Base-by-base conservation (phyloP, 2,113 vertebrate genomes). In the Anser cygnoides region DNA sequence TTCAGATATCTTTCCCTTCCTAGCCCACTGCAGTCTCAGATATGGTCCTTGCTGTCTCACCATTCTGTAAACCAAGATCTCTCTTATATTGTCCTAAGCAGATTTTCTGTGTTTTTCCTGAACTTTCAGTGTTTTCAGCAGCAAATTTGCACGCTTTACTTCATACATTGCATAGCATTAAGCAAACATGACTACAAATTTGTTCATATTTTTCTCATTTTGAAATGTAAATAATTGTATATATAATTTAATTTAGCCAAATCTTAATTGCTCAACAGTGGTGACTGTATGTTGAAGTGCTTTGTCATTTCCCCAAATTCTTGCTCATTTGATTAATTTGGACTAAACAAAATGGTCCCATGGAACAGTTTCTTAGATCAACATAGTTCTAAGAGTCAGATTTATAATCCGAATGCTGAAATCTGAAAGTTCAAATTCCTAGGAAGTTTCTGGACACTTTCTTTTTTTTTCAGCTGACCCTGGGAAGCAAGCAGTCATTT, bases 201-300 rank as follows among this genome's bases (percentile, higher is more conserved):
- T 3, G 0, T 5, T 50, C 54, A 2, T 43, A 0, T 11, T 81
- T 52, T 73, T 41, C 55, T 43, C 22, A 3, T 1, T 16, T 6
- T 21, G 31, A 74, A 62, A 33, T 1, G 5, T 13, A 68, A 74
- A 66, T 25, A 46, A 49, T 44, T 81, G 13, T 3, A 31, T 4
- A 31, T 4, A 2, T 3, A 2, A 52, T 39, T 74, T 46, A 70
- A 43, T 67, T 66, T 9, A 21, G 1, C 19, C 31, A 43, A 28
- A 18, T 22, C n/a, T 3, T 13, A 77, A 11, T 33, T 6, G 4
- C 7, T 7, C 10, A n/a, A 41, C 28, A 43, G 41, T 66, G 3
- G 61, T 57, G 49, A 35, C 2, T 26, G 10, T 23, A 39, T 2
- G 5, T 4, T 44, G 54, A 49, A 57, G 33, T 11, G 15, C 13